A percentile compares a stretch with the other conserved stretches of the same genome.
These are phyloP conservation scores for human DNA, from an alignment of 2,113 vertebrate species.

Conservation along the genomic window DNA sequence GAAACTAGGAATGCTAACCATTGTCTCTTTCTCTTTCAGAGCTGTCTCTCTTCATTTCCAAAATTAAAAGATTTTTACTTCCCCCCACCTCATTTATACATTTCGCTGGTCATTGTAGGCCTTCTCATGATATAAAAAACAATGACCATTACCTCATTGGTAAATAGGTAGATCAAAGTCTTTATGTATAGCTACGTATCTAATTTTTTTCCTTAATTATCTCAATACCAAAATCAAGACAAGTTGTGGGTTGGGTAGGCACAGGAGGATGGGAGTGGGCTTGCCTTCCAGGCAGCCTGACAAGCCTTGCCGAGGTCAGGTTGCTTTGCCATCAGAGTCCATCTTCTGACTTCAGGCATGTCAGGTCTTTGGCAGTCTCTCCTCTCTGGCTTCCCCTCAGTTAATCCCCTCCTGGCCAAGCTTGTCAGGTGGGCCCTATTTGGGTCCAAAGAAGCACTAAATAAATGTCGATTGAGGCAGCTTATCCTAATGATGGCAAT, in stretches of 20 bases:
- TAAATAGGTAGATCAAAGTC: neutral
- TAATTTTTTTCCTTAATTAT: neutral
- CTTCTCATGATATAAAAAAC: neutral
- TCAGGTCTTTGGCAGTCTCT: neutral
- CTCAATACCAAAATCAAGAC: slow-evolving; percentile 1
- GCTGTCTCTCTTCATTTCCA: neutral
- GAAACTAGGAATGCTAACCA: neutral
- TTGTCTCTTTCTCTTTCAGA: neutral
- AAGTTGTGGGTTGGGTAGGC: neutral
- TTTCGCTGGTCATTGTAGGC: neutral
- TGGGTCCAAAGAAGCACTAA: neutral
- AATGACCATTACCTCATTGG: neutral
- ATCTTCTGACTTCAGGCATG: neutral
- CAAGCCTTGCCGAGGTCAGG: neutral
- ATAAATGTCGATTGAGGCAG: neutral
- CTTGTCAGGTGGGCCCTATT: neutral
- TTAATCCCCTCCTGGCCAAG: neutral
- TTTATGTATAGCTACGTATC: neutral
- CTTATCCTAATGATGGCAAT: neutral
- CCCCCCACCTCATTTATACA: neutral
- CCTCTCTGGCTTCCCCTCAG: neutral
- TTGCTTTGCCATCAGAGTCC: neutral
- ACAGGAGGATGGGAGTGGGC: neutral
- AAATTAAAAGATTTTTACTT: neutral
- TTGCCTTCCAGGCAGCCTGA: neutral